Base-by-base conservation (phyloP, 1,140 invertebrate species). In the Berghia stephanieae region DNA sequence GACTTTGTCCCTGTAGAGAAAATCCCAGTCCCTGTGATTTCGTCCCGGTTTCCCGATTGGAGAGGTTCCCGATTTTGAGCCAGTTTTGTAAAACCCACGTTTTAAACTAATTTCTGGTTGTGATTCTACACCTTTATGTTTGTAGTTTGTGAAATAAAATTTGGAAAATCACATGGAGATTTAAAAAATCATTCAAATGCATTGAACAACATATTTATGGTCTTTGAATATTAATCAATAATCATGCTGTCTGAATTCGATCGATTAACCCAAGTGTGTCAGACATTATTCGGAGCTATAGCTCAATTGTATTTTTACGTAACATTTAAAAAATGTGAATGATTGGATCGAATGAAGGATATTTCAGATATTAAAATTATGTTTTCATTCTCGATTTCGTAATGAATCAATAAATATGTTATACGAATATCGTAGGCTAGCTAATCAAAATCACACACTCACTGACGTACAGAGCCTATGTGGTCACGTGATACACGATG, bases 401-500 rank as follows among this genome's bases (percentile, higher is more conserved):
- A 42, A 31, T n/a, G 6, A 34, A n/a, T 42, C 31, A 8, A 16
- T n/a, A n/a, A 38, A 66, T 68, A 31, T 13, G 31, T 6, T 13
- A 68, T 34, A 38, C 31, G 21, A 42, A 21, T 13, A 21, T 34
- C 21, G 13, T 16, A 27, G n/a, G n/a, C n/a, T n/a, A n/a, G n/a
- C n/a, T n/a, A 10, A 66, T n/a, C 10, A 16, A 27, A 16, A 27
- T 68, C 6, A 6, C 31, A n/a, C 24, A 76, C 36, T 40, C 38
- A 70, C 46, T 76, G 74, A 76, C 74, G 55, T 76, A 46, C 63
- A 66, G 44, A 76, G 74, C 42, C 74, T 34, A 36, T 76, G 24
- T 44, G 4, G 46, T 76, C 74, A 76, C 74, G 74, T 76, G 74
- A 76, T 68, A 68, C 74, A 21, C 21, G 31, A n/a, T 40, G 63